These are phyloP conservation scores for Microplitis mediator DNA, from an alignment of 1,140 invertebrate genomes.

Conservation along the genomic window DNA sequence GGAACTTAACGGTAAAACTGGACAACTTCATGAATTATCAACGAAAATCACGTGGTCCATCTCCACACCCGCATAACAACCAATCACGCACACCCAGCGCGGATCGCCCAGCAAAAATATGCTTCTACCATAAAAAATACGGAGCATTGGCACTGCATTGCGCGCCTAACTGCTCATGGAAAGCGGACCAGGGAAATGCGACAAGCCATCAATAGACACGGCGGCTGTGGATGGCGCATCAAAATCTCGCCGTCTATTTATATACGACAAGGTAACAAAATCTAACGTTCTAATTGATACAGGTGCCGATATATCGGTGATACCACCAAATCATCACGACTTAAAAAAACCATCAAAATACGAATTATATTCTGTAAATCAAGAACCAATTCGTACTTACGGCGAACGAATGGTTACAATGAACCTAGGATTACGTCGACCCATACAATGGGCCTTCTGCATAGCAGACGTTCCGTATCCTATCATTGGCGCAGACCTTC, in stretches of 20 bases:
- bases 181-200: background rate
- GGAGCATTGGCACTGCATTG: background rate
- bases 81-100: conserved; percentile 14
- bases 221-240: background rate
- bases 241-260: background rate
- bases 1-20: background rate
- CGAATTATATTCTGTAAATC: conserved; percentile 18
- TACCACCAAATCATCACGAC: too few relatives aligned
- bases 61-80: background rate
- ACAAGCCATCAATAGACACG: background rate
- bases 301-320: too few relatives aligned
- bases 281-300: too few relatives aligned
- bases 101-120: conserved; percentile 37
- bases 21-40: background rate
- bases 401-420: conserved; percentile 8
- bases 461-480: conserved; percentile 22
- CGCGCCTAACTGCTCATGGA: background rate
- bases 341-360: too few relatives aligned
- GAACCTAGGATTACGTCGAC: conserved; percentile 20
- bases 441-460: conserved; percentile 26
- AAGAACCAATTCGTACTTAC: conserved; percentile 22
- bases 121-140: conserved; percentile 30
- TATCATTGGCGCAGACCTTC: conserved; percentile 33
- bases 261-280: too few relatives aligned
- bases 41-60: background rate